Percentiles rank a stretch among this genome's conserved stretches.
phyloP scores from a whole-genome alignment of 1,140 invertebrate genomes.

The Sipha flava region DNA sequence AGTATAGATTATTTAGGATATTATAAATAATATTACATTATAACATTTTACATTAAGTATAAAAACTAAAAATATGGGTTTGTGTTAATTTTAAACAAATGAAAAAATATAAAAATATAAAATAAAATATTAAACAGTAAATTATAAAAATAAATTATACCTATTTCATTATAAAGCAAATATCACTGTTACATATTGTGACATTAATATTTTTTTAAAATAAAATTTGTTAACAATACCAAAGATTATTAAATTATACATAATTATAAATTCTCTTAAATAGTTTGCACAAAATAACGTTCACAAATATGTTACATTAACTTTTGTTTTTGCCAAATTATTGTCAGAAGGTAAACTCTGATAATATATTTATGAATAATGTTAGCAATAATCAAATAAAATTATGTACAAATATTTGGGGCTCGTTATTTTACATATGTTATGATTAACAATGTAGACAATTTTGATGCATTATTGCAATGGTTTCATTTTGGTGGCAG shows the following conservation, averaged over 20 bases:
- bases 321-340: not conserved
- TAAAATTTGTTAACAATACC: not conserved
- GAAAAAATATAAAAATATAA: conserved; percentile 13
- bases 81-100: not conserved
- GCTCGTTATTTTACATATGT: not conserved
- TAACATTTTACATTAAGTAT: not conserved
- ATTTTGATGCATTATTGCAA: not conserved
- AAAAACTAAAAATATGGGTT: not conserved
- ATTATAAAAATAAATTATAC: conserved; percentile 19
- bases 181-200: not conserved
- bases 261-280: not conserved
- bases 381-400: not conserved
- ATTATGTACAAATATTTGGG: not conserved
- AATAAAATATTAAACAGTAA: conserved; percentile 9
- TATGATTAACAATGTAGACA: not conserved
- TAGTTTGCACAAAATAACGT: not conserved
- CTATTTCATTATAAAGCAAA: not conserved
- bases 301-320: not conserved
- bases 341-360: not conserved
- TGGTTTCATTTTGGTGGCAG: not conserved
- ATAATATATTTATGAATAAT: not conserved
- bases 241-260: not conserved
- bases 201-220: not conserved
- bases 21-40: not conserved
- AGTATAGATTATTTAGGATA: not conserved